Base-by-base conservation (phyloP, 2,888 invertebrate genomes). In the Philonicus albiceps region DNA sequence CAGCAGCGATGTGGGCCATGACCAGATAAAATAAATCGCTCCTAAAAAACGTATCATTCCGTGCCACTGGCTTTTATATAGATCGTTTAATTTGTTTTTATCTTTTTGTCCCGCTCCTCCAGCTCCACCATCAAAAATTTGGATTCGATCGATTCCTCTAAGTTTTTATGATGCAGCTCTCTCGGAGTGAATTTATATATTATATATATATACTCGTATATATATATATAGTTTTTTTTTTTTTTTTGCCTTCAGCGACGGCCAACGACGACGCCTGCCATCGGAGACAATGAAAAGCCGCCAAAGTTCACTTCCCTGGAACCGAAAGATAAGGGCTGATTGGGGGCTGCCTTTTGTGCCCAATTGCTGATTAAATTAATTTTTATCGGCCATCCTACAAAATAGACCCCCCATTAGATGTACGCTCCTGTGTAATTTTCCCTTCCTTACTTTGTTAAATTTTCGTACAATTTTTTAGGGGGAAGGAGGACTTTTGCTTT, bases 41-140 rank as follows among this genome's bases (percentile, higher is more conserved):
- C 37, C 83, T 83, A 83, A 83, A 83, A 83, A 83, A 83, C 83
- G 83, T 83, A 83, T 83, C 83, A 83, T 83, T 83, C 83, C 83
- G 55, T 64, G 34, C 83, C 83, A 83, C 72, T 83, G 83, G 72
- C 37, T 83, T 83, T 83, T 83, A 64, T 83, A 83, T 83, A 83
- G 83, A 83, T 83, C 83, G 83, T 83, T 83, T 83, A 83, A 83
- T 83, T 83, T 83, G 83, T 83, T 83, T 83, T 83, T 83, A 83
- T 83, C 83, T 64, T 83, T 64, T 55, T 64, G 83, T n/a, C 72
- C 37, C 30, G 40, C 37, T 83, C 83, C 83, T 83, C 83, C 22
- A 80, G 49, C 53, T 31, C 31, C 53, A n/a, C 53, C 80, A 80
- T 43, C 72, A 55, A 83, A 31, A 83, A 55, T 83, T 83, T 83